Percentiles rank a stretch among this genome's conserved stretches.
These are phyloP conservation scores for Subanguina moxae DNA, from an alignment of 1,140 invertebrate species.

Conservation along the genomic window DNA sequence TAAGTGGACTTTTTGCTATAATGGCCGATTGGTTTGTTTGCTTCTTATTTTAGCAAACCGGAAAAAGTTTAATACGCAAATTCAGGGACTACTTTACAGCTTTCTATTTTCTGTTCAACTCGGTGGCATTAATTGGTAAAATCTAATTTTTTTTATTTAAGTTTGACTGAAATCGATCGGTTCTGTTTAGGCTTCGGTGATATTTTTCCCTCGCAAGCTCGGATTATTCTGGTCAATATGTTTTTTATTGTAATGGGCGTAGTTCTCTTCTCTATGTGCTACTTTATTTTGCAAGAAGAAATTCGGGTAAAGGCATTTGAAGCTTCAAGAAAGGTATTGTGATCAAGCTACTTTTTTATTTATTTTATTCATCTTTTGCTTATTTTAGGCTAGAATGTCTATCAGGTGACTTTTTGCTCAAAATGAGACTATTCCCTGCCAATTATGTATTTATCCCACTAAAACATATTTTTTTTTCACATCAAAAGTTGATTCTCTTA, in stretches of 20 bases:
- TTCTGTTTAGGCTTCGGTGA: conserved; percentile 51
- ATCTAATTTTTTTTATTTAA: conserved; percentile 3
- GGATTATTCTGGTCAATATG: conserved; percentile 48
- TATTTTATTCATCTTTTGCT: no score
- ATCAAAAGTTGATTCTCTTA: no score
- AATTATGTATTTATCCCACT: no score
- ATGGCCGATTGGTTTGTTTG: conserved; percentile 18
- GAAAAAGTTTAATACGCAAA: background rate
- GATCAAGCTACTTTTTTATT: no score
- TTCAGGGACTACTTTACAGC: conserved; percentile 52
- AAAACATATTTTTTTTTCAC: no score
- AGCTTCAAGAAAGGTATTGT: conserved; percentile 13
- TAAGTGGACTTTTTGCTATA: conserved; percentile 32
- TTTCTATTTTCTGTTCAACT: conserved; percentile 55
- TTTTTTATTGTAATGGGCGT: conserved; percentile 53
- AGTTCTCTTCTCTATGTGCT: conserved; percentile 56
- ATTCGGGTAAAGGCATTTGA: conserved; percentile 52
- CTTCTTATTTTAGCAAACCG: conserved; percentile 3
- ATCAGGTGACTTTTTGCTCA: conserved; percentile 23
- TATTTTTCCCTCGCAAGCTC: conserved; percentile 48
- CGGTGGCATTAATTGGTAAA: conserved; percentile 49
- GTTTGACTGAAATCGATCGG: background rate
- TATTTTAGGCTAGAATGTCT: conserved; percentile 40
- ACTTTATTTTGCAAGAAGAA: conserved; percentile 57
- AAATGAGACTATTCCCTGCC: background rate